Evolutionary conservation across 2,113 vertebrate genomes (phyloP).

Genomic region (Cyphomyrus discorhynchus): DNA sequence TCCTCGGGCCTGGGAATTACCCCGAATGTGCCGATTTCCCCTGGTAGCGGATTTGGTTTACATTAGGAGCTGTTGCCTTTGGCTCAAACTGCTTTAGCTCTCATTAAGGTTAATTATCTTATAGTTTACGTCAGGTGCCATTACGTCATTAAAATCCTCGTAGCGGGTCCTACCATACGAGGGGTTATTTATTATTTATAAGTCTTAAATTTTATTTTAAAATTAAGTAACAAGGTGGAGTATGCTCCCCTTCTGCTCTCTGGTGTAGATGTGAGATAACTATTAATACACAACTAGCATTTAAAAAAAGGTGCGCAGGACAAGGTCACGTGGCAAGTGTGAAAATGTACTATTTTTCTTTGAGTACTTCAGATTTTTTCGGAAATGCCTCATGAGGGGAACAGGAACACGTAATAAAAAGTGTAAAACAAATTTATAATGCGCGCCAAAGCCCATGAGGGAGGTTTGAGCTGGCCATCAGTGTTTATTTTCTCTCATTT

Average conservation of each 20-base stretch:
- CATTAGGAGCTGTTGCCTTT: constrained; percentile 64
- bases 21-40: constrained; percentile 66
- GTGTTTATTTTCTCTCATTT: not conserved
- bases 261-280: not conserved
- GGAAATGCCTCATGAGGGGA: not conserved
- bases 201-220: constrained; percentile 3
- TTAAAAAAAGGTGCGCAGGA: not conserved
- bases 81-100: constrained; percentile 55
- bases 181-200: not conserved
- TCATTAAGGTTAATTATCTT: constrained; percentile 62
- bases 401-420: constrained; percentile 12
- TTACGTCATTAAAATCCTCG: constrained; percentile 45
- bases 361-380: not conserved
- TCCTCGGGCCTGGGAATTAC: constrained; percentile 68
- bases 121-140: constrained; percentile 43
- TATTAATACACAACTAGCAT: not conserved
- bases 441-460: constrained; percentile 24
- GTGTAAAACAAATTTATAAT: constrained; percentile 39
- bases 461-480: not conserved
- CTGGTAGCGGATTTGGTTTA: constrained; percentile 72
- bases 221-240: not conserved
- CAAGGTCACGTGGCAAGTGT: constrained; percentile 11
- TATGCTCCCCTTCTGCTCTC: not conserved
- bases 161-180: not conserved
- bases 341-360: not conserved